These are phyloP conservation scores for Toxotes chatareus DNA, from an alignment of 2,113 vertebrate genomes.

Conservation along the genomic window DNA sequence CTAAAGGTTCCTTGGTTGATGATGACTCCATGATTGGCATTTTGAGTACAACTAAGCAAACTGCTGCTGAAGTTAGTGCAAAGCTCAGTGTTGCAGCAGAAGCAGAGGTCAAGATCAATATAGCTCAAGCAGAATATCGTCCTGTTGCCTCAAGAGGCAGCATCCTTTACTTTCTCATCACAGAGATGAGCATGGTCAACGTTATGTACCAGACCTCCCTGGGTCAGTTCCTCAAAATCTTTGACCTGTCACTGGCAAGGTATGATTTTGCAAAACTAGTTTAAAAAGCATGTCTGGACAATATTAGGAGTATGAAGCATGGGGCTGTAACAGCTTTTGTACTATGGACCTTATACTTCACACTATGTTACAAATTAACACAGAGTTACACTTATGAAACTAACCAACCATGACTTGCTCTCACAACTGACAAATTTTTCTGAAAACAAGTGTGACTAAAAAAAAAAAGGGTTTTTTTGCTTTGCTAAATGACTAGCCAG, in stretches of 20 bases:
- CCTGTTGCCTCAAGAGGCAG: slow-evolving; percentile 91
- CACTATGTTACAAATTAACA: background rate
- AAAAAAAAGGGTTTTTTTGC: too few relatives aligned
- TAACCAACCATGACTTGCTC: too few relatives aligned
- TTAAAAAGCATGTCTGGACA: background rate
- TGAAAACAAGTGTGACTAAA: too few relatives aligned
- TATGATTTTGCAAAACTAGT: slow-evolving; percentile 61
- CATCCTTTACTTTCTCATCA: slow-evolving; percentile 92
- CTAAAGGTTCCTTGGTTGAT: slow-evolving; percentile 86
- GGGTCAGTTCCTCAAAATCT: slow-evolving; percentile 89
- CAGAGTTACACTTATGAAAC: too few relatives aligned
- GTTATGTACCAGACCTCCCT: slow-evolving; percentile 95
- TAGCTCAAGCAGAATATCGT: slow-evolving; percentile 90
- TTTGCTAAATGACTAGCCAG: too few relatives aligned
- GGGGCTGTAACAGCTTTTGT: background rate
- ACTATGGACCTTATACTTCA: background rate
- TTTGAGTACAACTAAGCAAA: slow-evolving; percentile 88
- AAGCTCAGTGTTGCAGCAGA: slow-evolving; percentile 89
- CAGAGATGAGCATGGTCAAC: slow-evolving; percentile 93
- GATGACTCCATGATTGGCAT: slow-evolving; percentile 89
- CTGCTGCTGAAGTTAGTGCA: slow-evolving; percentile 87
- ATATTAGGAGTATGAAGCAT: background rate
- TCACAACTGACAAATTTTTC: too few relatives aligned
- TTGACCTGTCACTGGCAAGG: slow-evolving; percentile 90
- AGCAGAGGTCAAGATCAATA: slow-evolving; percentile 90